Conservation (phyloP, 2,888 invertebrate genomes). For the Branchellion lobata region DNA sequence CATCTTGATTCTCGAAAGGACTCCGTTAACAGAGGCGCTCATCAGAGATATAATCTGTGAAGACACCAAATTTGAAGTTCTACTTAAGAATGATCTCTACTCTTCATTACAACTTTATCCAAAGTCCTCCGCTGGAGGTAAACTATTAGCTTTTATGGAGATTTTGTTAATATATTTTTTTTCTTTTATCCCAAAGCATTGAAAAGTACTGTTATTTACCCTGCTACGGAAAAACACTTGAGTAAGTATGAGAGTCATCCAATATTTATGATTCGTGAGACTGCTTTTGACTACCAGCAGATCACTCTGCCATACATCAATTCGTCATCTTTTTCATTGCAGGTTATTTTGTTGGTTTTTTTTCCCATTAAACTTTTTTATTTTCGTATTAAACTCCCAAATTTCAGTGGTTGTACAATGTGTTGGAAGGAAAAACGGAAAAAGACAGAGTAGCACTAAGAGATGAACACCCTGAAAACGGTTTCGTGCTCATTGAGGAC, state of each 20-base stretch:
- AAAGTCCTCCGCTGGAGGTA: conserved; percentile 56
- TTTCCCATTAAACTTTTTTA: conserved; percentile 4
- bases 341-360: conserved; percentile 66
- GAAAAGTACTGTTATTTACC: conserved; percentile 85
- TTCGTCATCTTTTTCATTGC: conserved; percentile 70
- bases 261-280: conserved; percentile 78
- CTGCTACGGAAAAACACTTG: conserved; percentile 88
- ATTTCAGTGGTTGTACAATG: conserved; percentile 93
- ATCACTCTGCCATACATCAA: conserved; percentile 77
- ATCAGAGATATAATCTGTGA: conserved; percentile 53
- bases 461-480: conserved; percentile 72
- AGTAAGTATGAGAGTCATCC: conserved; percentile 78
- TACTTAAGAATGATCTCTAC: conserved; percentile 61
- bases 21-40: conserved; percentile 55
- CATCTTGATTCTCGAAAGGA: conserved; percentile 60
- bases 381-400: background rate
- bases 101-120: conserved; percentile 56
- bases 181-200: conserved; percentile 64
- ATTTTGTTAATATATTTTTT: no score
- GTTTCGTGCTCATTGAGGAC: conserved; percentile 81
- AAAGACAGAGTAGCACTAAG: conserved; percentile 81
- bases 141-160: background rate
- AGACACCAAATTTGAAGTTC: conserved; percentile 52
- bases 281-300: conserved; percentile 75
- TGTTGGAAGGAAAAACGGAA: conserved; percentile 86